These are phyloP conservation scores for Antennarius striatus DNA, from an alignment of 2,113 vertebrate genomes.

Conservation along the genomic window DNA sequence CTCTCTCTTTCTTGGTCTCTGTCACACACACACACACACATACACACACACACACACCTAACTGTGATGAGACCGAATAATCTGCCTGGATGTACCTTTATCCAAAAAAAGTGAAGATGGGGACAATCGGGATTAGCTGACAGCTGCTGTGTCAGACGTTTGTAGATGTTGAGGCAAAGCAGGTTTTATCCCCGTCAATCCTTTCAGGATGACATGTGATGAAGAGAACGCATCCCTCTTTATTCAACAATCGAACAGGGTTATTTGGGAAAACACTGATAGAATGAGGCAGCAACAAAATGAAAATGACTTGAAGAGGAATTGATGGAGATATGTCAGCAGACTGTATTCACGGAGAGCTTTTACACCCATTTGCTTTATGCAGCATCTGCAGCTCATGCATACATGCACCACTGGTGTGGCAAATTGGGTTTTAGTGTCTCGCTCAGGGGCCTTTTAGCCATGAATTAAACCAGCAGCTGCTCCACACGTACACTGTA, in stretches of 20 bases:
- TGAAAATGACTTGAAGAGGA: too few relatives aligned
- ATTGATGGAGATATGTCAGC: too few relatives aligned
- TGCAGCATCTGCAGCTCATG: background rate
- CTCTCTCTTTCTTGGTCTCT: background rate
- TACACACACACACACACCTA: background rate
- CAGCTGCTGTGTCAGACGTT: slow-evolving; percentile 9
- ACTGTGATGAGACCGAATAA: slow-evolving; percentile 11
- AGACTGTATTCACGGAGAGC: background rate
- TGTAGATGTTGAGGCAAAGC: slow-evolving; percentile 22
- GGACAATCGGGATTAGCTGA: background rate
- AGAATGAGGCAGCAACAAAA: too few relatives aligned
- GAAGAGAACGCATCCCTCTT: too few relatives aligned
- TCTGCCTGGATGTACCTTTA: slow-evolving; percentile 11
- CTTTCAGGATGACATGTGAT: too few relatives aligned
- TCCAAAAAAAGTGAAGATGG: background rate
- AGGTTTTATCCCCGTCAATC: slow-evolving; percentile 8
- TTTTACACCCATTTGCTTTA: slow-evolving; percentile 5
- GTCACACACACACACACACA: background rate
- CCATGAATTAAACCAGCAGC: background rate
- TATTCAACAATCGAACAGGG: too few relatives aligned
- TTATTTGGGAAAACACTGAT: too few relatives aligned
- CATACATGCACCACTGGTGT: background rate
- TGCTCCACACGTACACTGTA: background rate
- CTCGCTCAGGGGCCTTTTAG: background rate
- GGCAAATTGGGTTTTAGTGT: background rate